These are phyloP conservation scores for Bubo blakistoni DNA, from an alignment of 2,113 vertebrate species.

Conservation along the genomic window DNA sequence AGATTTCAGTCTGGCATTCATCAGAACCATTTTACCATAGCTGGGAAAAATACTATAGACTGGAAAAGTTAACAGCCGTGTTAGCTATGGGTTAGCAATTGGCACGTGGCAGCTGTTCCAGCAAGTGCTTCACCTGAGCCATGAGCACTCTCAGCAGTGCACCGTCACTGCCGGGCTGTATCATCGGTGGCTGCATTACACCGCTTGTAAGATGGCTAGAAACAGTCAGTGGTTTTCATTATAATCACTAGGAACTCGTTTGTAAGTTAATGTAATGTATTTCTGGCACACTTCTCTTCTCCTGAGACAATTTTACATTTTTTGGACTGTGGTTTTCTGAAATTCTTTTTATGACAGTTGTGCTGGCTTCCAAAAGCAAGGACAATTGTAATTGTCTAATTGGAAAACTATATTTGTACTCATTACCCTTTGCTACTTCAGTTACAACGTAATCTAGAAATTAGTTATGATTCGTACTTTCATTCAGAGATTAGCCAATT, in stretches of 20 bases:
- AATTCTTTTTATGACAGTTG: background rate
- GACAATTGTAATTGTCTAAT: background rate
- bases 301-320: background rate
- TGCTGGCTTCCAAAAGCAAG: background rate
- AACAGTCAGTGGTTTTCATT: background rate
- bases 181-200: background rate
- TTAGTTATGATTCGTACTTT: background rate
- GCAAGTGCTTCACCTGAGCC: background rate
- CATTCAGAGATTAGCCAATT: background rate
- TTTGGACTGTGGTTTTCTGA: background rate
- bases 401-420: background rate
- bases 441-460: background rate
- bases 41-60: background rate
- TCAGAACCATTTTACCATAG: background rate
- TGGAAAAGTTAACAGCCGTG: background rate
- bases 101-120: background rate
- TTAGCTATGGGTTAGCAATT: background rate
- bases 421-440: background rate
- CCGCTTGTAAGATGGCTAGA: rapidly evolving
- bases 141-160: background rate
- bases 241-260: background rate
- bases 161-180: background rate
- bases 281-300: background rate
- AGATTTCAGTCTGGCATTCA: background rate
- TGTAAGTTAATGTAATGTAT: background rate